These are phyloP conservation scores for Drosophila aldrichi DNA, from an alignment of 2,888 invertebrate genomes.

Conservation along the genomic window DNA sequence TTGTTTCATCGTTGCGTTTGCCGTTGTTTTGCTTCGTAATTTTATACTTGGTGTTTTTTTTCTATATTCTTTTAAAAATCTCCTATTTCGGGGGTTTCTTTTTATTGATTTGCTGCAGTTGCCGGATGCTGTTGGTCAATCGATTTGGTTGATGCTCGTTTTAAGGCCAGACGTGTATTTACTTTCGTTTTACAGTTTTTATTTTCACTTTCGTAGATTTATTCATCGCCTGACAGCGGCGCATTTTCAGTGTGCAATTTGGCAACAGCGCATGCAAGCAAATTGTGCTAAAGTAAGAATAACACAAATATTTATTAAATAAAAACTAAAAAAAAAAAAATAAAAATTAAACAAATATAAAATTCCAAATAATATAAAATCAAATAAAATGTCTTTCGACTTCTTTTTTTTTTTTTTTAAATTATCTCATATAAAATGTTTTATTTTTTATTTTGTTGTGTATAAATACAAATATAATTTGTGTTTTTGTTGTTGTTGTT, in stretches of 20 bases:
- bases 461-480: conserved; percentile 76
- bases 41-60: not conserved
- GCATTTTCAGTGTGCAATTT: conserved; percentile 23
- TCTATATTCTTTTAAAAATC: not conserved
- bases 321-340: not conserved
- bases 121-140: conserved; percentile 9
- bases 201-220: not conserved
- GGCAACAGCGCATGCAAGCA: conserved; percentile 34
- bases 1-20: conserved; percentile 50
- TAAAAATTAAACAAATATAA: conserved; percentile 11
- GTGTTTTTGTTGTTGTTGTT: conserved; percentile 33
- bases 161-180: conserved; percentile 37
- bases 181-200: not conserved
- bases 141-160: conserved; percentile 7
- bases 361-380: conserved; percentile 2
- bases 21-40: conserved; percentile 13
- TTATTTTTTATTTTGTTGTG: conserved; percentile 62
- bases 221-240: conserved; percentile 19
- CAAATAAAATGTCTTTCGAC: conserved; percentile 11
- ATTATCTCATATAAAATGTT: conserved; percentile 70
- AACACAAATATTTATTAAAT: not conserved
- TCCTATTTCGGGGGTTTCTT: not conserved
- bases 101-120: not conserved
- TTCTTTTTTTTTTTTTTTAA: conserved; percentile 9
- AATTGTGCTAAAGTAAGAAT: not conserved